A percentile compares a stretch with the other conserved stretches of the same genome.
phyloP scores from a whole-genome alignment of 2,113 vertebrate genomes.

The Strigops habroptila region DNA sequence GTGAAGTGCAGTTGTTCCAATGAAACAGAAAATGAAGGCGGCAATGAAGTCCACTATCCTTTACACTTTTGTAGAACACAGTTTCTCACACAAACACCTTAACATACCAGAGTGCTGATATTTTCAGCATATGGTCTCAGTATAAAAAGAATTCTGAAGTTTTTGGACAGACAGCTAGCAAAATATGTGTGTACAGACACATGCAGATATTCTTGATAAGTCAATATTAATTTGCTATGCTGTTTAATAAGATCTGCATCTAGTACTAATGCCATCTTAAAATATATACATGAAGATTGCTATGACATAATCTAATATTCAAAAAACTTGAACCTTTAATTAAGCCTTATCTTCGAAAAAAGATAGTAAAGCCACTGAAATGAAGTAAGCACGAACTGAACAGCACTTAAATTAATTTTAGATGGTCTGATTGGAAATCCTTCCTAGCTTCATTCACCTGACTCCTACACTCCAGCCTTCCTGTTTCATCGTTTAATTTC shows the following conservation, averaged over 20 bases:
- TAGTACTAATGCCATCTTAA: background rate
- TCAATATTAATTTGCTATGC: background rate
- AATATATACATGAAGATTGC: background rate
- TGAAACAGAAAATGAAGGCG: background rate
- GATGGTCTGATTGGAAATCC: background rate
- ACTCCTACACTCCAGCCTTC: background rate
- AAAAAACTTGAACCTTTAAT: background rate
- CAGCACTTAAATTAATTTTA: background rate
- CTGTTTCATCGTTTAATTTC: background rate
- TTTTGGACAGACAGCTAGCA: background rate
- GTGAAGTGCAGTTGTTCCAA: background rate
- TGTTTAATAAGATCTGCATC: background rate
- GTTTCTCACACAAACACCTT: background rate
- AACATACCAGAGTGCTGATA: background rate
- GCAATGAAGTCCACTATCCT: background rate
- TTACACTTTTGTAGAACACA: background rate
- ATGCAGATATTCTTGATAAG: background rate
- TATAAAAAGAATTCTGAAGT: background rate
- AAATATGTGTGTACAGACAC: background rate
- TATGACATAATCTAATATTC: background rate
- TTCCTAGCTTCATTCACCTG: background rate
- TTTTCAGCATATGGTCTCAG: background rate
- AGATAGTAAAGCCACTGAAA: background rate
- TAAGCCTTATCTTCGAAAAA: background rate
- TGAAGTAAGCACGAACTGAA: background rate